Evolutionary conservation across 2,113 vertebrate species (phyloP).

Genomic region (Leiothrix lutea): DNA sequence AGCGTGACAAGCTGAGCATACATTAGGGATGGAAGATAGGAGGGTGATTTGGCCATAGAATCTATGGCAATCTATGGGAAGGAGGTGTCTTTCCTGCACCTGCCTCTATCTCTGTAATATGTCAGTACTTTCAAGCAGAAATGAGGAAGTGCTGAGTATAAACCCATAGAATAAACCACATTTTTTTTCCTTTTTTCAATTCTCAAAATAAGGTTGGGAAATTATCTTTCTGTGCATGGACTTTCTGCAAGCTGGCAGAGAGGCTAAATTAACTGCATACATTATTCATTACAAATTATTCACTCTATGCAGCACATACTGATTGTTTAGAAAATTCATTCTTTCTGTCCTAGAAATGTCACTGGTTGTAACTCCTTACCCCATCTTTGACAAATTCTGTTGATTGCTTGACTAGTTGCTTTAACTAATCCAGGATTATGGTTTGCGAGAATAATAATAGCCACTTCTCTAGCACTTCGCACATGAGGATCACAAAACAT

Average conservation of each 20-base stretch:
- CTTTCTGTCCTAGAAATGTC: slow-evolving; percentile 67
- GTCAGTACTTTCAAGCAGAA: not conserved
- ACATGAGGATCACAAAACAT: not conserved
- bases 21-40: not conserved
- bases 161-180: not conserved
- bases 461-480: not conserved
- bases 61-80: not conserved
- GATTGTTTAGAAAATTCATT: slow-evolving; percentile 63
- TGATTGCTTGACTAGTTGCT: slow-evolving; percentile 49
- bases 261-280: slow-evolving; percentile 57
- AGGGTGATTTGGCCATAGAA: no score
- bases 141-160: not conserved
- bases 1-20: not conserved
- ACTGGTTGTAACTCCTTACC: slow-evolving; percentile 51
- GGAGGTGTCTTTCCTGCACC: not conserved
- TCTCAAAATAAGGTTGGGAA: not conserved
- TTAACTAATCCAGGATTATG: slow-evolving; percentile 41
- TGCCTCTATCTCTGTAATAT: not conserved
- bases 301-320: slow-evolving; percentile 38
- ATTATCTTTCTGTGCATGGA: slow-evolving; percentile 38
- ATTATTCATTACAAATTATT: slow-evolving; percentile 65
- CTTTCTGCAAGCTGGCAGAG: slow-evolving; percentile 50
- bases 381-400: slow-evolving; percentile 45
- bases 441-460: slow-evolving; percentile 10
- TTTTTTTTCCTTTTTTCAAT: not conserved